Evolutionary conservation across 2,113 vertebrate species (phyloP).

Genomic region (Nyctibius bracteatus): DNA sequence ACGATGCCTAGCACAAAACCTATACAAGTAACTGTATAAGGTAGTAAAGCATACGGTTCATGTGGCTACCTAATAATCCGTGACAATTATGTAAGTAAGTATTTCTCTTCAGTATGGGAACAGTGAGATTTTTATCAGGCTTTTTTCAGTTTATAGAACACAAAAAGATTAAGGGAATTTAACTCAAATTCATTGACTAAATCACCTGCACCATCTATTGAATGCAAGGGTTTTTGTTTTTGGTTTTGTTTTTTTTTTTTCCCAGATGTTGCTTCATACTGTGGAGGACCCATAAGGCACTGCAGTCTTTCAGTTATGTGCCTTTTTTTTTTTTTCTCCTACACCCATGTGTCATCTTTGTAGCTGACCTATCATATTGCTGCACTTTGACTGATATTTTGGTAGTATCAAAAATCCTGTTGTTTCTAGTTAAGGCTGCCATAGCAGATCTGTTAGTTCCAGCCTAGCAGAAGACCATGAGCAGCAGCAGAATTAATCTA

Average conservation of each 20-base stretch:
- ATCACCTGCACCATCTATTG: neutral
- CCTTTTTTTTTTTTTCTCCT: accelerated
- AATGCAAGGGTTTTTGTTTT: neutral
- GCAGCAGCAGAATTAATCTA: neutral
- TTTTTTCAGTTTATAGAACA: neutral
- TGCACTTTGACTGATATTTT: neutral
- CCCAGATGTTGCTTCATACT: neutral
- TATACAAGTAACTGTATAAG: neutral
- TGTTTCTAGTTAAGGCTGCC: neutral
- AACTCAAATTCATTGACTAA: neutral
- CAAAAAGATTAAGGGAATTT: neutral
- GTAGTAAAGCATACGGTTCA: neutral
- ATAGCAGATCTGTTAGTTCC: neutral
- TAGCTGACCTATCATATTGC: neutral
- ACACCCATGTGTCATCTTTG: neutral
- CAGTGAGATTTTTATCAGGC: neutral
- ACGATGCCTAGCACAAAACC: neutral
- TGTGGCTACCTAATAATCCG: neutral
- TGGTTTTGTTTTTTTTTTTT: neutral
- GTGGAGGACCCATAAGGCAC: neutral
- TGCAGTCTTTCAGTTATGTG: neutral
- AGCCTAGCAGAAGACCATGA: neutral
- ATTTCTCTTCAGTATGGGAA: neutral
- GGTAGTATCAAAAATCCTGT: neutral
- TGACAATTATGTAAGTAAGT: neutral